phyloP scores from a whole-genome alignment of 2,888 invertebrate genomes.

The Lathronympha strigana region DNA sequence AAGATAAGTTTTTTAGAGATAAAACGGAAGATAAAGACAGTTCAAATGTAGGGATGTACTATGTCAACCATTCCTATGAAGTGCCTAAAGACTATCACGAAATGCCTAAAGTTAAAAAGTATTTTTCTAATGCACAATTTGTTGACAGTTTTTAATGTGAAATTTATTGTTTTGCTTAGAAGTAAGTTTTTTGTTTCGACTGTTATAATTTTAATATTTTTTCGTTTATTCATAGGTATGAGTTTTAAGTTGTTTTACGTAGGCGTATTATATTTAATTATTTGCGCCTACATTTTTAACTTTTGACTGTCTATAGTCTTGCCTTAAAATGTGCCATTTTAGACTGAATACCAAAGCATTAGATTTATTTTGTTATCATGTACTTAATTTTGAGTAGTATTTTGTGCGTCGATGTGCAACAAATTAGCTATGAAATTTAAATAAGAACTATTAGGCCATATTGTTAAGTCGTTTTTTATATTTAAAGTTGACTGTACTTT shows the following conservation, averaged over 20 bases:
- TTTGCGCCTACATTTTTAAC: background rate
- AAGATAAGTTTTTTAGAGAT: constrained; percentile 60
- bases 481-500: constrained; percentile 18
- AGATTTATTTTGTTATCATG: constrained; percentile 55
- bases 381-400: constrained; percentile 52
- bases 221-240: constrained; percentile 11
- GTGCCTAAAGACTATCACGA: constrained; percentile 54
- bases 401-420: constrained; percentile 45
- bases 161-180: constrained; percentile 3
- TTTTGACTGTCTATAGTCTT: constrained; percentile 7
- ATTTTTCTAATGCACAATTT: constrained; percentile 66
- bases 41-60: constrained; percentile 50
- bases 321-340: constrained; percentile 52
- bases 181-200: constrained; percentile 18
- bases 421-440: constrained; percentile 40
- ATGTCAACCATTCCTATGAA: constrained; percentile 36
- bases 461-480: constrained; percentile 26
- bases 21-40: constrained; percentile 52
- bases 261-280: constrained; percentile 7
- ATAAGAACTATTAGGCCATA: background rate
- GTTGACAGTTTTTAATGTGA: constrained; percentile 56
- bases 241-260: constrained; percentile 13
- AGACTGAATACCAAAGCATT: constrained; percentile 72
- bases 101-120: constrained; percentile 65
- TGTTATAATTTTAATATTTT: constrained; percentile 33